These are phyloP conservation scores for Nibea albiflora DNA, from an alignment of 2,113 vertebrate genomes.

Conservation along the genomic window DNA sequence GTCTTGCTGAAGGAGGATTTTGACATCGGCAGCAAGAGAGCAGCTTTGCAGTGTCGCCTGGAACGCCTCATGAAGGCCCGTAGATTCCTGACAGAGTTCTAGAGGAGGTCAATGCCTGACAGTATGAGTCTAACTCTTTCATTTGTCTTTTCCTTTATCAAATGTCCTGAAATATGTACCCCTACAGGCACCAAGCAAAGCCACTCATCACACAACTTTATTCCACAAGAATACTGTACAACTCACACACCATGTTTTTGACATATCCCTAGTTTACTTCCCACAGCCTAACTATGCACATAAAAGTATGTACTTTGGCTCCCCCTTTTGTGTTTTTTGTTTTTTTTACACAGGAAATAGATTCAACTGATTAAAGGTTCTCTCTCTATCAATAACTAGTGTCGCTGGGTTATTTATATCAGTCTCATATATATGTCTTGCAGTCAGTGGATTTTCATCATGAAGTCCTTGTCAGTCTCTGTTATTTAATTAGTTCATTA, in stretches of 20 bases:
- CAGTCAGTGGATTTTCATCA: neutral
- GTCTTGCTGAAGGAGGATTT: conserved; percentile 84
- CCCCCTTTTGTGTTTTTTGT: neutral
- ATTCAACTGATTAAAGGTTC: neutral
- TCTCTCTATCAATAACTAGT: neutral
- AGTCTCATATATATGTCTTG: too few species aligned
- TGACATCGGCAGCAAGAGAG: conserved; percentile 81
- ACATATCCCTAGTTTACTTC: too few species aligned
- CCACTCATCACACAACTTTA: too few species aligned
- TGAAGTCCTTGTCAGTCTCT: too few species aligned
- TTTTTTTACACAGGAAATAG: neutral
- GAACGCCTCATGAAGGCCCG: conserved; percentile 84
- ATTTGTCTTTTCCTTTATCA: neutral
- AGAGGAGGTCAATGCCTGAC: neutral
- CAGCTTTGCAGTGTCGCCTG: conserved; percentile 72
- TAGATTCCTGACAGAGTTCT: conserved; percentile 80
- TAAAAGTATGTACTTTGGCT: neutral
- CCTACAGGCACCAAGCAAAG: too few species aligned
- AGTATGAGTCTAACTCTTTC: neutral
- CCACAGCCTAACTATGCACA: too few species aligned
- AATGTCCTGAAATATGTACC: neutral
- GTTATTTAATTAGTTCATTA: too few species aligned
- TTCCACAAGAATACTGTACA: too few species aligned
- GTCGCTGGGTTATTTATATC: neutral
- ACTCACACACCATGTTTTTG: too few species aligned